Base-by-base conservation (phyloP, 92 coral and sea anemone species). In the Porites divaricata region DNA sequence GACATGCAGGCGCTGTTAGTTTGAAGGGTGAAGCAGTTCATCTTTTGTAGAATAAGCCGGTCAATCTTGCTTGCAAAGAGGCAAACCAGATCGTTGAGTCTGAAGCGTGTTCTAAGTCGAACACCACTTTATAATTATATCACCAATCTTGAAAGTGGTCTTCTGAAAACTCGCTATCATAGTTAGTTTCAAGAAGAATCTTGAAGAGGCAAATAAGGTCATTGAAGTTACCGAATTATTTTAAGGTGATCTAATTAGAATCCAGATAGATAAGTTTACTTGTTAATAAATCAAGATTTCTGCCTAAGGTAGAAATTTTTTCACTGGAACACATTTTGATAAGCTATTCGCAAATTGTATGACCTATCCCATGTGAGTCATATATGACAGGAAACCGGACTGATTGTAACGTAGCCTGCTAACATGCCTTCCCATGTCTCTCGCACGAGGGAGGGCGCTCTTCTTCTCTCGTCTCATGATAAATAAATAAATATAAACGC, bases 111-210 rank as follows among this genome's bases (percentile, higher is more conserved):
- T 10, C 2, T 70, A 61, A 35, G 81, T 77, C 58, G 70, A 61
- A 28, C 25, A 77, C 81, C 71, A 77, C n/a, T 77, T 77, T 9
- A 77, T 57, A 21, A 26, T 77, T 61, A 77, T 22, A 77, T 77
- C 71, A 10, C 58, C 81, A 49, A 35, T 26, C 67, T 61, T 77
- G 2, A 77, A 77, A 22, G 41, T 61, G 81, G 67, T 76, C 81
- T 76, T 76, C 81, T 14, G 81, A 17, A 6, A 63, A 26, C 64
- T 58, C 52, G 50, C 68, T 14, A 12, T 19, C 67, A 76, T 76
- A 16, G 68, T 63, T 57, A 56, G 45, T 22, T 15, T 63, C 68
- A 26, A 76, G 69, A 25, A 76, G 81, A 63, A 25, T 58, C 51
- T 15, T 56, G 50, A 76, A 50, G 4, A 76, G 14, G 26, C 52